Base-by-base conservation (phyloP, 1,140 invertebrate species). In the Drosophila elegans region DNA sequence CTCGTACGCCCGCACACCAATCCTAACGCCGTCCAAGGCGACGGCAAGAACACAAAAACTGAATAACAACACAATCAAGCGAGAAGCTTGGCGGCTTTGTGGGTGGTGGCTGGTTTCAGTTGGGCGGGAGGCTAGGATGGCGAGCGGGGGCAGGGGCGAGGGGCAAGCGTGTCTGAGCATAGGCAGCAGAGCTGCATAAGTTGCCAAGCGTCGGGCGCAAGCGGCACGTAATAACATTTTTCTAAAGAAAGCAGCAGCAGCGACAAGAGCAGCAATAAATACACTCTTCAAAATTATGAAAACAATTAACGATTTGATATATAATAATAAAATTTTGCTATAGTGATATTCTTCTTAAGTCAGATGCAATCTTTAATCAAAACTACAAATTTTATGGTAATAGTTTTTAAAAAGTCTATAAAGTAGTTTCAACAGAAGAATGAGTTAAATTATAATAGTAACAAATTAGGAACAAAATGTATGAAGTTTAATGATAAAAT, bases 171-270 rank as follows among this genome's bases (percentile, higher is more conserved):
- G 78, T 79, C 84, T 82, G 66, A 72, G 83, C 83, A 86, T 86
- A 83, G 83, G 83, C 83, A 66, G 52, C 81, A 64, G 61, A 46
- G 62, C 83, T 83, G 83, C 84, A 86, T 86, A 86, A 86, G 79
- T 88, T 86, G 75, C 75, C 80, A 77, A 77, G 79, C 63, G 74
- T 62, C 80, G 63, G 74, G 68, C 63, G 84, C 61, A 83, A 84
- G 80, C 84, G 85, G 84, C 84, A 89, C 84, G 84, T 89, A 89
- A 89, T 89, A 89, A 89, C 84, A 89, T 89, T 89, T 88, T 89
- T 89, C 84, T 78, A 89, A 89, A 89, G 80, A 83, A 84, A 84
- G 54, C 61, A 80, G 68, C 52, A 61, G 60, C 66, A 52, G 53
- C 71, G 68, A 32, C 54, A 69, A 76, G 46, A 67, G 34, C 48